Base-by-base conservation (phyloP, 2,888 invertebrate genomes). In the Bellardia bayeri region DNA sequence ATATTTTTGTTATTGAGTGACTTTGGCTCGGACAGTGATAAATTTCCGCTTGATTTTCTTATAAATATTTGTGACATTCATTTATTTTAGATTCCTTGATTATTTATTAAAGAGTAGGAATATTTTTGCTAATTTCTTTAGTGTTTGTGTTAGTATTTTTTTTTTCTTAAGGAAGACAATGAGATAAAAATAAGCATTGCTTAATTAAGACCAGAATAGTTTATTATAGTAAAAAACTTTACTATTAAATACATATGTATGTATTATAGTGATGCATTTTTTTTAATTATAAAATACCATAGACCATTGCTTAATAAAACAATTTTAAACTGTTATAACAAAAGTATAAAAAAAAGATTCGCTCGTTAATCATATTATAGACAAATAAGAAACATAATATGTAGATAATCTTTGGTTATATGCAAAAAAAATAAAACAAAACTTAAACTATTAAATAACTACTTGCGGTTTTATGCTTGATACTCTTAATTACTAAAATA, bases 331-430 rank as follows among this genome's bases (percentile, higher is more conserved):
- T 45, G 45, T 8, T 45, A 1, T 13, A 37, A 45, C 11, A 45
- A 45, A 9, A 6, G 9, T 9, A 42, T 42, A 42, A 42, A 42
- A 45, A 45, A 45, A 45, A 11, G 45, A 13, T 9, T 45, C 11
- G 6, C 30, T 56, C 33, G 1, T 5, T 7, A 56, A 61, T 14
- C 61, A 61, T n/a, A 13, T 7, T 13, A 49, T 49, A 42, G 13
- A 40, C 4, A 13, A 9, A 63, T 30, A 30, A 51, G 30, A n/a
- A 51, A 78, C 56, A 16, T 16, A 9, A 61, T 66, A 23, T 23
- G 23, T 23, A 68, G 16, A 68, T 56, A 87, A 85, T 87, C 87
- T 85, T 87, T 87, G 87, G 87, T 85, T 79, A 61, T 71, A 45
- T 63, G 63, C 40, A 33, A 40, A 33, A 42, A 40, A 40, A 61